A percentile compares a stretch with the other conserved stretches of the same genome.
Conservation (phyloP, 2,113 vertebrate genomes). For the Paradisaea rubra region DNA sequence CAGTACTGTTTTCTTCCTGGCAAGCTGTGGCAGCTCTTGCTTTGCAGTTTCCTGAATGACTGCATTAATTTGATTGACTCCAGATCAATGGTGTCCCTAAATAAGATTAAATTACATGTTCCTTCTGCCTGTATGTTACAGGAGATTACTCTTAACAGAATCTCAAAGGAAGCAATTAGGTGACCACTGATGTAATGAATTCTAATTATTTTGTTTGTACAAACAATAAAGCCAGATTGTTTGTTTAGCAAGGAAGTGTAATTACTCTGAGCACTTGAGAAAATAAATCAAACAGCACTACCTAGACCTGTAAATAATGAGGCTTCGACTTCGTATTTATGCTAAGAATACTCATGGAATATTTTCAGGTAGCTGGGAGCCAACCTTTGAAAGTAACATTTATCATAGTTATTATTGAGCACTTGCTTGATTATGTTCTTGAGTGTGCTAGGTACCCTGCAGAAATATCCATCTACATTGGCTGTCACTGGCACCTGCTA, state of each 20-base stretch:
- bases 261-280: background rate
- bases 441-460: background rate
- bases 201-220: conserved; percentile 67
- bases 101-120: conserved; percentile 18
- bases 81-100: background rate
- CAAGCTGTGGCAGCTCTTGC: background rate
- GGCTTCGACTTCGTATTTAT: background rate
- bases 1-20: background rate
- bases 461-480: background rate
- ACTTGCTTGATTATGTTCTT: conserved; percentile 7
- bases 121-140: background rate
- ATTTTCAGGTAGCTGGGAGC: conserved; percentile 43
- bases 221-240: conserved; percentile 55
- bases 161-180: conserved; percentile 56
- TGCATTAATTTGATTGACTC: conserved; percentile 6
- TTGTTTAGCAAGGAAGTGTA: conserved; percentile 20
- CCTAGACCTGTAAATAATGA: conserved; percentile 52
- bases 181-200: conserved; percentile 63
- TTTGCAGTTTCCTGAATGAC: background rate
- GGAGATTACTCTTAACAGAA: conserved; percentile 26
- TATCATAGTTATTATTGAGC: conserved; percentile 36
- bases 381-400: conserved; percentile 35
- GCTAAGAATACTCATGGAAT: conserved; percentile 18
- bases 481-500: conserved; percentile 52
- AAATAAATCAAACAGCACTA: conserved; percentile 19